phyloP scores from a whole-genome alignment of 1,140 invertebrate genomes.

The Colletes gigas region DNA sequence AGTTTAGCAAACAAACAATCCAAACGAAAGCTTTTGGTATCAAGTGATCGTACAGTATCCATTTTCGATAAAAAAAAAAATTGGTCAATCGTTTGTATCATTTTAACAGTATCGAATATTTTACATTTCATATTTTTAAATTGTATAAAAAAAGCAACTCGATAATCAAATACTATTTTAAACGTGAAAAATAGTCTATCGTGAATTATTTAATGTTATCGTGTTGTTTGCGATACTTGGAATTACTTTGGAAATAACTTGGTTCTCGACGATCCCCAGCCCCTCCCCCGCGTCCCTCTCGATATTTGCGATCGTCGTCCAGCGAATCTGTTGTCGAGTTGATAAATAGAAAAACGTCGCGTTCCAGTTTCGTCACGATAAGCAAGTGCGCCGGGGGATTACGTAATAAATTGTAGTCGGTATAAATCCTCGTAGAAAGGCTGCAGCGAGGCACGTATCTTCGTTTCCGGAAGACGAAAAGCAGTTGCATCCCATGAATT shows the following conservation, averaged over 20 bases:
- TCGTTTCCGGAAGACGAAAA: constrained; percentile 3
- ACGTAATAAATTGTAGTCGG: constrained; percentile 39
- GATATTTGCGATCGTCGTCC: constrained; percentile 48
- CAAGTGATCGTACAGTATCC: too few relatives aligned
- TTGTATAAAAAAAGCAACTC: too few relatives aligned
- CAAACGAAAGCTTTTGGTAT: too few relatives aligned
- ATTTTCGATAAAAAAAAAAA: too few relatives aligned
- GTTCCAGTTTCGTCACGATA: constrained; percentile 33
- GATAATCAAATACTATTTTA: too few relatives aligned
- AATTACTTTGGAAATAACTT: constrained; percentile 42
- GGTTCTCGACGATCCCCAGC: constrained; percentile 8
- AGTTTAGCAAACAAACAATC: too few relatives aligned
- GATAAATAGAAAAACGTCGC: constrained; percentile 44
- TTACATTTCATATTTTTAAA: too few relatives aligned
- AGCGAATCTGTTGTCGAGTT: constrained; percentile 7
- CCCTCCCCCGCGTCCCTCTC: background rate
- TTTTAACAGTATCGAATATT: too few relatives aligned
- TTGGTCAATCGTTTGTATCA: too few relatives aligned
- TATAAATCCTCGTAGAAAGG: constrained; percentile 28
- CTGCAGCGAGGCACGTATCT: constrained; percentile 9
- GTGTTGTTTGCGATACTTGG: background rate
- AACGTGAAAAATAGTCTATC: background rate
- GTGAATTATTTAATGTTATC: constrained; percentile 20
- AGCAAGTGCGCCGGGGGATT: constrained; percentile 25
- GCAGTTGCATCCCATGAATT: constrained; percentile 2